Conservation (phyloP, 2,888 invertebrate genomes). For the Pollenia labialis region DNA sequence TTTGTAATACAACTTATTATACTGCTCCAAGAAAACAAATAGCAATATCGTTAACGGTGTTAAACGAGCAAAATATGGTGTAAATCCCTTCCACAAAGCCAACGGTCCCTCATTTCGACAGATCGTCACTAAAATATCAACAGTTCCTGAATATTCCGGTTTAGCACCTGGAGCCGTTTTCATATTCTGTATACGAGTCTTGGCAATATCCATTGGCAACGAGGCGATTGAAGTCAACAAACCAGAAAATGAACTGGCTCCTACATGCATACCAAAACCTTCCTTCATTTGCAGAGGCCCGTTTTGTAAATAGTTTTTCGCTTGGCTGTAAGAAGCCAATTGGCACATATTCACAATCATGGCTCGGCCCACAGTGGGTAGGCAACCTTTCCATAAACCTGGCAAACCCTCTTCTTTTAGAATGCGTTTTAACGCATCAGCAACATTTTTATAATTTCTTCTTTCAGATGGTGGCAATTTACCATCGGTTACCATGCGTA, state of each 20-base stretch:
- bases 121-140: conserved; percentile 92
- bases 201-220: conserved; percentile 99
- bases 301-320: conserved; percentile 87
- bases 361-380: conserved; percentile 94
- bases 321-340: conserved; percentile 98
- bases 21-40: conserved; percentile 98
- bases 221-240: conserved; percentile 98
- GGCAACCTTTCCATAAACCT: conserved; percentile 97
- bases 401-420: conserved; percentile 89
- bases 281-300: conserved; percentile 86
- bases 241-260: conserved; percentile 98
- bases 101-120: conserved; percentile 95
- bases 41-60: conserved; percentile 99
- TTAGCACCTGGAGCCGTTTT: conserved; percentile 89
- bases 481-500: conserved; percentile 99
- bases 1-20: conserved; percentile 90
- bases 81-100: conserved; percentile 98
- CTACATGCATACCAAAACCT: conserved; percentile 95
- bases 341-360: conserved; percentile 99
- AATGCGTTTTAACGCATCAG: conserved; percentile 93
- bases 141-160: conserved; percentile 93
- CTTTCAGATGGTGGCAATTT: conserved; percentile 93
- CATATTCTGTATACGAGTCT: conserved; percentile 99
- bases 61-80: conserved; percentile 97
- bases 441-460: conserved; percentile 96